Evolutionary conservation across 2,113 vertebrate species (phyloP).

Genomic region (Tachuris rubrigastra): DNA sequence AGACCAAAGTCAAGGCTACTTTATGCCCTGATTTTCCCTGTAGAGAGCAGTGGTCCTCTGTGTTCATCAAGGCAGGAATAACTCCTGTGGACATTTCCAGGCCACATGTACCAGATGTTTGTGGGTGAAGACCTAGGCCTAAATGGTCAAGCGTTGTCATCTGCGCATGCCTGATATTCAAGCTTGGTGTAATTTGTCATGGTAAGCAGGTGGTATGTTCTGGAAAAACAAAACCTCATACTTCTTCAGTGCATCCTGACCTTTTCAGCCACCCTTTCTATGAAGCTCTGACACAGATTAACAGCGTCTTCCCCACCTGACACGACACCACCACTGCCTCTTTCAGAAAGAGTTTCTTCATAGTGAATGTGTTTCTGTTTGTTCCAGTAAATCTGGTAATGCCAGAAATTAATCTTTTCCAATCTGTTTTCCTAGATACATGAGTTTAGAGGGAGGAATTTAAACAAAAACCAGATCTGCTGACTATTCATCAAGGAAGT

Average conservation of each 20-base stretch:
- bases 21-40: background rate
- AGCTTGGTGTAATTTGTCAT: background rate
- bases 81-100: background rate
- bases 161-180: background rate
- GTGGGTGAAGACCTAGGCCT: background rate
- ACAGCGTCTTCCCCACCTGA: background rate
- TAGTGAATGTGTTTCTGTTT: background rate
- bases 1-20: background rate
- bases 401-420: constrained; percentile 2
- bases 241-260: background rate
- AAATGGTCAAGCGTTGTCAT: background rate
- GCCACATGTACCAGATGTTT: background rate
- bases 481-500: constrained; percentile 62
- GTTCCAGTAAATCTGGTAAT: constrained; percentile 21
- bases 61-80: background rate
- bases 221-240: background rate
- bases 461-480: constrained; percentile 70
- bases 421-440: background rate
- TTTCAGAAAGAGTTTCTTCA: background rate
- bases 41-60: background rate
- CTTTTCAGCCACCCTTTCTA: background rate
- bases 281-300: background rate
- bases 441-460: constrained; percentile 57
- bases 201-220: background rate
- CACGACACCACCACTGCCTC: background rate